Conservation (phyloP, 2,888 invertebrate genomes). For the Hipparchia sbordonii region DNA sequence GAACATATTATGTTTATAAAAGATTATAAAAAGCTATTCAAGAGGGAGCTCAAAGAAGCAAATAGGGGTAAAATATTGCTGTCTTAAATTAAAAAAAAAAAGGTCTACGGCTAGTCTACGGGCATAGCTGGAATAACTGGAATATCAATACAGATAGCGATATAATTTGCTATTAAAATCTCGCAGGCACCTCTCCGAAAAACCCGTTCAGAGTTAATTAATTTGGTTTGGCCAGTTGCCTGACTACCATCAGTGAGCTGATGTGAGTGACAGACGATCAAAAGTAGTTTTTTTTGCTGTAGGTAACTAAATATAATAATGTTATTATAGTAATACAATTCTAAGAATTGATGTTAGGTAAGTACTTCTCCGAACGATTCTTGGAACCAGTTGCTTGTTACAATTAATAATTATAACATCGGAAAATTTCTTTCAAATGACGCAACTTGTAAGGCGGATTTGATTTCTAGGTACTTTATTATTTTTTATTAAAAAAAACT, state of each 20-base stretch:
- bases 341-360: constrained; percentile 6
- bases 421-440: background rate
- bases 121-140: too few species aligned
- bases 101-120: too few species aligned
- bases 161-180: background rate
- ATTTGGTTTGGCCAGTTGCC: constrained; percentile 28
- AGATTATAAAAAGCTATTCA: too few species aligned
- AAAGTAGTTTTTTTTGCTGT: constrained; percentile 8
- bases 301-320: constrained; percentile 9
- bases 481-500: too few species aligned
- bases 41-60: too few species aligned
- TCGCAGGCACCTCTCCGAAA: background rate
- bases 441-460: background rate
- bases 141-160: too few species aligned
- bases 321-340: background rate
- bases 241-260: constrained; percentile 6
- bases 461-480: background rate
- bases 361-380: background rate
- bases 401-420: background rate
- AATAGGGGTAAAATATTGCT: too few species aligned
- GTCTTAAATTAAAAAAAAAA: too few species aligned
- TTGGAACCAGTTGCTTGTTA: constrained; percentile 12
- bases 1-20: too few species aligned
- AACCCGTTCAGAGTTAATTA: background rate
- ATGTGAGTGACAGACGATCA: constrained; percentile 26